phyloP scores from a whole-genome alignment of 2,888 invertebrate genomes.

The Tetranychus piercei region DNA sequence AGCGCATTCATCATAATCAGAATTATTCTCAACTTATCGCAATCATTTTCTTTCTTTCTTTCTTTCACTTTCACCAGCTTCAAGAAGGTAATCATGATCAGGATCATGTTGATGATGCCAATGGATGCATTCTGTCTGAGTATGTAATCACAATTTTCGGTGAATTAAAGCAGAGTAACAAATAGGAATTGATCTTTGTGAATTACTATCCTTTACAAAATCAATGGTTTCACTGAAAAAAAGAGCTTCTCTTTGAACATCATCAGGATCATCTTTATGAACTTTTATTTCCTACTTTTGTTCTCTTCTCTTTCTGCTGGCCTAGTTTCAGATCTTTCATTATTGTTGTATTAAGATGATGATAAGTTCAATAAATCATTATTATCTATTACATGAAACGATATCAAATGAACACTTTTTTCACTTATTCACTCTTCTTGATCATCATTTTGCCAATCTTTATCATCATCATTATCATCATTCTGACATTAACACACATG shows the following conservation, averaged over 20 bases:
- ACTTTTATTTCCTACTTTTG: not conserved
- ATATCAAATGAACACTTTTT: constrained; percentile 1
- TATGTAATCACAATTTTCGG: not conserved
- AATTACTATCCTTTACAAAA: not conserved
- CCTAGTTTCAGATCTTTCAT: constrained; percentile 2
- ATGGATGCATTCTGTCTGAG: not conserved
- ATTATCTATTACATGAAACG: not conserved
- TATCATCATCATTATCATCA: no score
- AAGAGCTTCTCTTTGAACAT: not conserved
- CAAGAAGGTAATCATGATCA: not conserved
- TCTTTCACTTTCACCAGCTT: not conserved
- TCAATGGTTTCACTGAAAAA: not conserved
- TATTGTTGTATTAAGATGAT: not conserved
- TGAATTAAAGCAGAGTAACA: not conserved
- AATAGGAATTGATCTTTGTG: not conserved
- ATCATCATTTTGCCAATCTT: not conserved
- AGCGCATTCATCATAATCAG: not conserved
- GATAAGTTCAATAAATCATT: not conserved
- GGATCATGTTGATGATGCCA: not conserved
- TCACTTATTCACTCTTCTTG: not conserved
- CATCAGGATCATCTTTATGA: not conserved
- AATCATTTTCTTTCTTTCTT: not conserved
- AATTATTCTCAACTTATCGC: not conserved
- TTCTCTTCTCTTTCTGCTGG: not conserved
- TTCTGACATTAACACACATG: no score